Percentiles rank a stretch among this genome's conserved stretches.
Evolutionary conservation across 2,797 vertebrate species (phyloP).

Genomic region (Xenops minutus): DNA sequence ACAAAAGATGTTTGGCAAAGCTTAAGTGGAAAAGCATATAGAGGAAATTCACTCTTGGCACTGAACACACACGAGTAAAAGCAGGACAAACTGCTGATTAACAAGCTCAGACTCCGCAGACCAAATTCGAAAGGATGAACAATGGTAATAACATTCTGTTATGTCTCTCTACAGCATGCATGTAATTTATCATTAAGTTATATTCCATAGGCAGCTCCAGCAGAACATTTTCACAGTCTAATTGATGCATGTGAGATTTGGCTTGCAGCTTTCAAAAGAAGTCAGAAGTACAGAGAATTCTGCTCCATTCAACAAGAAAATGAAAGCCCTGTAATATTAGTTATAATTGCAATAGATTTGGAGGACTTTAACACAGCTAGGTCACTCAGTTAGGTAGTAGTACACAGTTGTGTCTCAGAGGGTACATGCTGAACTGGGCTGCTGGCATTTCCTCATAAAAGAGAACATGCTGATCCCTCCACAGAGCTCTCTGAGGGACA

Average conservation of each 20-base stretch:
- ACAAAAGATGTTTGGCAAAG: slow-evolving; percentile 38
- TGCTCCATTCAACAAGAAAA: neutral
- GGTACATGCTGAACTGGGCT: neutral
- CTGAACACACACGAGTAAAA: neutral
- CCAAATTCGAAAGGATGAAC: slow-evolving; percentile 36
- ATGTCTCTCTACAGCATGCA: neutral
- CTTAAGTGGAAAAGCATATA: neutral
- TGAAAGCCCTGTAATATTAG: neutral
- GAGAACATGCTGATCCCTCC: neutral
- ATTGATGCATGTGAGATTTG: neutral
- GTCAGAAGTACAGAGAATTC: neutral
- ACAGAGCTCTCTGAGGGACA: neutral
- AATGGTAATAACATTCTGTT: slow-evolving; percentile 9
- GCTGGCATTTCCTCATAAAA: neutral
- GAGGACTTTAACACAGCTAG: neutral
- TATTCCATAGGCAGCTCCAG: slow-evolving; percentile 19
- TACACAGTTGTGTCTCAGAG: neutral
- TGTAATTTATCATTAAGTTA: neutral
- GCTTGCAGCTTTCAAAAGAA: neutral
- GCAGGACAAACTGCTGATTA: slow-evolving; percentile 4
- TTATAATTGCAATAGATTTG: neutral
- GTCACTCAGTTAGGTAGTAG: neutral
- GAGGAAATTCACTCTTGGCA: slow-evolving; percentile 14
- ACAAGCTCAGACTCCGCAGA: neutral
- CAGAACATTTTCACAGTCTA: neutral